Percentiles rank a stretch among this genome's conserved stretches.
Conservation (phyloP, 1,140 invertebrate genomes). For the Zeugodacus cucurbitae region DNA sequence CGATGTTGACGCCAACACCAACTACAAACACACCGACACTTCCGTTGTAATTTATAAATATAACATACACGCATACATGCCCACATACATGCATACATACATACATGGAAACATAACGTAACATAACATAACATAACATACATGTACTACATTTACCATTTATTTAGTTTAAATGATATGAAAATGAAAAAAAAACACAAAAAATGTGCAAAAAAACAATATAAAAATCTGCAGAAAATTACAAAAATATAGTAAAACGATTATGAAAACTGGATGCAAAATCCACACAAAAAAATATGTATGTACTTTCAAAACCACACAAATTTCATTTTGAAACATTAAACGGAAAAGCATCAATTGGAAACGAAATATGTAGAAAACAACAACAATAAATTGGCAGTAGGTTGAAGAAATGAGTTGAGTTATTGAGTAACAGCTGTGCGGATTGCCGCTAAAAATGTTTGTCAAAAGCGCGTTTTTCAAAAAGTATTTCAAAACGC, state of each 20-base stretch:
- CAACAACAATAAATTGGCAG: background rate
- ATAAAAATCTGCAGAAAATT: background rate
- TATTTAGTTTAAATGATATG: constrained; percentile 12
- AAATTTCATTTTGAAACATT: background rate
- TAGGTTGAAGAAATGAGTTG: background rate
- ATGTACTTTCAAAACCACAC: background rate
- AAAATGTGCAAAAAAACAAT: background rate
- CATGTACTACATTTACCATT: constrained; percentile 26
- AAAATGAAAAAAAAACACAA: background rate
- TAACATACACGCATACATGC: constrained; percentile 14
- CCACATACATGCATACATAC: constrained; percentile 29
- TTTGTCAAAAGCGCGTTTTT: background rate
- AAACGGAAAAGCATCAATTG: background rate
- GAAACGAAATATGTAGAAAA: background rate
- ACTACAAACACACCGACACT: constrained; percentile 68
- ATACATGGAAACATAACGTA: background rate
- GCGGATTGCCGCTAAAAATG: too few relatives aligned
- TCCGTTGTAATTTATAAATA: constrained; percentile 66
- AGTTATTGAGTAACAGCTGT: too few relatives aligned
- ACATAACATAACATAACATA: background rate
- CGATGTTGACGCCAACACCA: constrained; percentile 67
- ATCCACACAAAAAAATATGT: constrained; percentile 14
- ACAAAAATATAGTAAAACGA: constrained; percentile 7
- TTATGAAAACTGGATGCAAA: background rate
- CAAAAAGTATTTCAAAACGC: background rate